Percentiles rank a stretch among this genome's conserved stretches.
Evolutionary conservation across 2,797 vertebrate genomes (phyloP).

Genomic region (Percopsis omiscomaycus): DNA sequence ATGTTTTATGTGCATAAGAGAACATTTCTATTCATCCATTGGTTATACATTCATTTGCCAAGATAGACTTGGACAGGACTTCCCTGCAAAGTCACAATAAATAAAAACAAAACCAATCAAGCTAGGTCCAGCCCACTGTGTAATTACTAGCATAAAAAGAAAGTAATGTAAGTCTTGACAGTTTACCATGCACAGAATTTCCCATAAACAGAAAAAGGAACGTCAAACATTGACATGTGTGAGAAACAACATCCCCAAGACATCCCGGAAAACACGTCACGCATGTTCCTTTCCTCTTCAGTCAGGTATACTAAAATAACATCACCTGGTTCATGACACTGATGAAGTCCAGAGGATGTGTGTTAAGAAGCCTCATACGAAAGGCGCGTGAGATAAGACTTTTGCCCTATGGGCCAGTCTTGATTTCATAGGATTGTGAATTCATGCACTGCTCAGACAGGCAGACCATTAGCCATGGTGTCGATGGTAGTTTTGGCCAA

Average conservation of each 20-base stretch:
- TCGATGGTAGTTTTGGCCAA: conserved; percentile 64
- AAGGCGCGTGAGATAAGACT: conserved; percentile 62
- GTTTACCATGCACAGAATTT: conserved; percentile 59
- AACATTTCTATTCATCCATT: neutral
- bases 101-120: conserved; percentile 56
- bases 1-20: too few species aligned
- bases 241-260: conserved; percentile 48
- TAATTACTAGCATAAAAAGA: conserved; percentile 65
- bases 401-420: conserved; percentile 60
- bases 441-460: conserved; percentile 48
- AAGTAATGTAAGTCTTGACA: conserved; percentile 52
- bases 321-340: conserved; percentile 61
- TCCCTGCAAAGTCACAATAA: conserved; percentile 36
- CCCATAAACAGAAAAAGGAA: too few species aligned
- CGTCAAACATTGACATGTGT: conserved; percentile 15
- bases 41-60: conserved; percentile 11
- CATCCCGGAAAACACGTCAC: neutral
- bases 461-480: conserved; percentile 47
- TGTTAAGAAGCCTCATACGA: conserved; percentile 39
- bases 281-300: conserved; percentile 36
- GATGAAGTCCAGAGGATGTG: conserved; percentile 40
- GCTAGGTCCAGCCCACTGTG: conserved; percentile 58
- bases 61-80: conserved; percentile 31
- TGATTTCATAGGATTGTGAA: conserved; percentile 66
- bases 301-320: conserved; percentile 36